phyloP scores from a whole-genome alignment of 2,113 vertebrate genomes.

The Camelus bactrianus region DNA sequence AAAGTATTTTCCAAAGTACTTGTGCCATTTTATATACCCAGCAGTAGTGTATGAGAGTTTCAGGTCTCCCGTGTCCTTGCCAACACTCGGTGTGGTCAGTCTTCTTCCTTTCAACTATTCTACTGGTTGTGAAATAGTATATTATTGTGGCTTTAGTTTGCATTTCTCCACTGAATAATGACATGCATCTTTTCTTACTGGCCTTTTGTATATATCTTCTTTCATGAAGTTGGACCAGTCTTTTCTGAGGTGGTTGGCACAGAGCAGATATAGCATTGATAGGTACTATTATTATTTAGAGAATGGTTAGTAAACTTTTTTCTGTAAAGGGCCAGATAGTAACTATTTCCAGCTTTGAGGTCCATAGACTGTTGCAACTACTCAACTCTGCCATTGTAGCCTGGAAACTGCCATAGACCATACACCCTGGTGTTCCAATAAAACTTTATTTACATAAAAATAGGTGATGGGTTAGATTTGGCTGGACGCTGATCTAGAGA shows the following conservation, averaged over 20 bases:
- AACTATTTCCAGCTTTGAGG: conserved; percentile 58
- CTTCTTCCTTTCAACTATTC: conserved; percentile 22
- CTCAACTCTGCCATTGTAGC: neutral
- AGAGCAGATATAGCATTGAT: neutral
- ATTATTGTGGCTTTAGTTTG: neutral
- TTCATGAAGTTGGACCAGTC: neutral
- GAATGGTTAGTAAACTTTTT: conserved; percentile 11
- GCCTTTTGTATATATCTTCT: neutral
- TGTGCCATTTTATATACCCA: neutral
- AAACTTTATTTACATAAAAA: conserved; percentile 45
- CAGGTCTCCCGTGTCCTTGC: neutral
- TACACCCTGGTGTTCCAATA: neutral
- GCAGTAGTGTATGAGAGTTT: neutral
- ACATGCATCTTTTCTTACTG: neutral
- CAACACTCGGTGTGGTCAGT: neutral
- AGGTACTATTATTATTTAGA: conserved; percentile 16
- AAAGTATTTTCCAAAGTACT: neutral
- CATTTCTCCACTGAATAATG: neutral
- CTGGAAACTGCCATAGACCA: neutral
- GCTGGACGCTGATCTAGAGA: neutral
- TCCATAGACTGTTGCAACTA: neutral
- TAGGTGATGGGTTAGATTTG: neutral
- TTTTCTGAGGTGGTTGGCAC: neutral
- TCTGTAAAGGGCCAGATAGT: neutral
- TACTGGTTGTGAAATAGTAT: neutral